Percentiles rank a stretch among this genome's conserved stretches.
Evolutionary conservation across 1,140 invertebrate species (phyloP).

Genomic region (Diprion similis): DNA sequence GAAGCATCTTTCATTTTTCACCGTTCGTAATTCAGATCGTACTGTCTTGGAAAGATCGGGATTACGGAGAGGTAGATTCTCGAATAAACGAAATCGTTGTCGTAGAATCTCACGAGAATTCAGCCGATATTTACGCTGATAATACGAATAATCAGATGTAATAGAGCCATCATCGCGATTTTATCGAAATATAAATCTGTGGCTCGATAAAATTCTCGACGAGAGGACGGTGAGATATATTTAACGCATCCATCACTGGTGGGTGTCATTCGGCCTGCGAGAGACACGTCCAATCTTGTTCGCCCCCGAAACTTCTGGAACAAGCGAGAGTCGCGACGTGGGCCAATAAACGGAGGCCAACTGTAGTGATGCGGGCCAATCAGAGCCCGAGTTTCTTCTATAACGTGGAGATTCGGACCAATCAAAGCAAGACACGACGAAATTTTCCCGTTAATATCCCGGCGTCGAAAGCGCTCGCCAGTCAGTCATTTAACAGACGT

Average conservation of each 20-base stretch:
- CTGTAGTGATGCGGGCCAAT: slow-evolving; percentile 51
- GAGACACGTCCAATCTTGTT: slow-evolving; percentile 26
- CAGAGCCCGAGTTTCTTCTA: slow-evolving; percentile 39
- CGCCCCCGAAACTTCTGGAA: slow-evolving; percentile 44
- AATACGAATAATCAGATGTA: too few relatives aligned
- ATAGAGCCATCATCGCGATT: too few relatives aligned
- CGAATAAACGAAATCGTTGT: too few relatives aligned
- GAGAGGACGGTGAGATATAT: not conserved
- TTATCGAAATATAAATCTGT: too few relatives aligned
- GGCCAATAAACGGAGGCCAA: slow-evolving; percentile 63
- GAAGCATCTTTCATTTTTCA: too few relatives aligned
- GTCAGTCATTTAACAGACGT: slow-evolving; percentile 51
- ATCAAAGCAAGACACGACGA: slow-evolving; percentile 61
- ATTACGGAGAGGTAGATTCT: too few relatives aligned
- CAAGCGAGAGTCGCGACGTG: slow-evolving; percentile 52
- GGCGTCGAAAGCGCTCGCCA: slow-evolving; percentile 40
- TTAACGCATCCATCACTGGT: not conserved
- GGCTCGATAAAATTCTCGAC: not conserved
- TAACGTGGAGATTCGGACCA: slow-evolving; percentile 48
- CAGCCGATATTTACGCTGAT: too few relatives aligned
- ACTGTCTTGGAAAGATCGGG: too few relatives aligned
- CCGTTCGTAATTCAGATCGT: too few relatives aligned
- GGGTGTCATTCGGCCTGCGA: not conserved
- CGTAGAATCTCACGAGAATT: too few relatives aligned
- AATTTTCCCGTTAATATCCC: slow-evolving; percentile 60